These are phyloP conservation scores for Cydia splendana DNA, from an alignment of 1,140 invertebrate species.

Conservation along the genomic window DNA sequence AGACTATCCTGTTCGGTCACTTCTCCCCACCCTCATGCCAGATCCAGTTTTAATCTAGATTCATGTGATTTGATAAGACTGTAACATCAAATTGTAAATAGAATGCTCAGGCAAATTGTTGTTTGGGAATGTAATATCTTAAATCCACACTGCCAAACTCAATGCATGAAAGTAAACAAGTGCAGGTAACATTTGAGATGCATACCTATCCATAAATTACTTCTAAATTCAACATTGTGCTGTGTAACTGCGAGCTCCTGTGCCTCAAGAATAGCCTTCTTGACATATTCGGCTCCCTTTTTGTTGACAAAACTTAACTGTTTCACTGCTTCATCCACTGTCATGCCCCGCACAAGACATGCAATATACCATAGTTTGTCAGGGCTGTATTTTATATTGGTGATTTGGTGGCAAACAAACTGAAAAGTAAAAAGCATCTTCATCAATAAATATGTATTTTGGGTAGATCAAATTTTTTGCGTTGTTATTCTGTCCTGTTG, in stretches of 20 bases:
- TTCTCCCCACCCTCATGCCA: no score
- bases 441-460: no score
- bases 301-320: constrained; percentile 91
- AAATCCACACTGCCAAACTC: no score
- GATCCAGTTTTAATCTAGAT: no score
- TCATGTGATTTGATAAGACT: no score
- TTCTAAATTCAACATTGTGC: constrained; percentile 97
- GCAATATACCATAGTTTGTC: constrained; percentile 97
- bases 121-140: no score
- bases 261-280: constrained; percentile 92
- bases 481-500: no score
- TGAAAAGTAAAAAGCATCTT: constrained; percentile 74
- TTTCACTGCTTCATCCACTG: constrained; percentile 95
- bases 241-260: constrained; percentile 91
- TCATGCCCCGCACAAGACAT: constrained; percentile 92
- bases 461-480: no score
- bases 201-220: constrained; percentile 97
- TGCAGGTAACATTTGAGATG: constrained; percentile 8
- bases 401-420: constrained; percentile 92
- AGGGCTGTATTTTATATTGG: constrained; percentile 93
- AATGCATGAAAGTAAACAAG: no score
- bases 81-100: no score
- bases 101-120: no score
- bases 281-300: constrained; percentile 91
- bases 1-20: no score